These are phyloP conservation scores for Lasioglossum oenotherae DNA, from an alignment of 2,888 invertebrate species.

Conservation along the genomic window DNA sequence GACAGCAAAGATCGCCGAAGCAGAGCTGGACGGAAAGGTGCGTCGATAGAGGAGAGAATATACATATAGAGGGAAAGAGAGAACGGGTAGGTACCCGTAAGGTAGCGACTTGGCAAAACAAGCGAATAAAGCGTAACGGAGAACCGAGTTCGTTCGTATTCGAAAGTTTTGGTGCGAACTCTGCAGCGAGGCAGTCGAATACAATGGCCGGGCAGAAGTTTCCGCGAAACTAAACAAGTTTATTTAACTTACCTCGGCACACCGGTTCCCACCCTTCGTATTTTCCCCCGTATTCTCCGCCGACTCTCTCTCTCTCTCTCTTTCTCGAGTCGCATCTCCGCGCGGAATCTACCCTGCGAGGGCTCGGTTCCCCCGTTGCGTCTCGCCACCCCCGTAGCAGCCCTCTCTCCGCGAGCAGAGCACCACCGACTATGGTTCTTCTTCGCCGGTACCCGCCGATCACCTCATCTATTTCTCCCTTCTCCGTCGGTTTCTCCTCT, in stretches of 20 bases:
- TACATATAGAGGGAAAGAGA: neutral
- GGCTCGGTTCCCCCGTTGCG: neutral
- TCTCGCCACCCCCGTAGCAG: neutral
- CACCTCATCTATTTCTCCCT: constrained; percentile 27
- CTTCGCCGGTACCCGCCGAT: constrained; percentile 22
- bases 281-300: constrained; percentile 27
- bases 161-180: constrained; percentile 79
- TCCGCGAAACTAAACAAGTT: constrained; percentile 83
- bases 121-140: constrained; percentile 81
- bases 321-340: neutral
- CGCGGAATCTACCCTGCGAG: neutral
- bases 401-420: neutral
- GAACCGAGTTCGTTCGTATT: constrained; percentile 80
- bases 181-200: constrained; percentile 77
- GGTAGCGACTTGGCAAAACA: constrained; percentile 74
- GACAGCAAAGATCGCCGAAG: neutral
- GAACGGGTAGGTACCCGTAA: constrained; percentile 23
- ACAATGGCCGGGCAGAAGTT: constrained; percentile 81
- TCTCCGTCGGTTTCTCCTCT: neutral
- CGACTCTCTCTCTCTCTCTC: constrained; percentile 47
- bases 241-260: constrained; percentile 82
- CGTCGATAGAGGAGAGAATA: neutral
- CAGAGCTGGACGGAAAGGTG: neutral
- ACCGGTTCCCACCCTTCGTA: constrained; percentile 59
- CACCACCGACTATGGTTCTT: constrained; percentile 45